Conservation (phyloP, 2,888 invertebrate species). For the Drosophila histrio region DNA sequence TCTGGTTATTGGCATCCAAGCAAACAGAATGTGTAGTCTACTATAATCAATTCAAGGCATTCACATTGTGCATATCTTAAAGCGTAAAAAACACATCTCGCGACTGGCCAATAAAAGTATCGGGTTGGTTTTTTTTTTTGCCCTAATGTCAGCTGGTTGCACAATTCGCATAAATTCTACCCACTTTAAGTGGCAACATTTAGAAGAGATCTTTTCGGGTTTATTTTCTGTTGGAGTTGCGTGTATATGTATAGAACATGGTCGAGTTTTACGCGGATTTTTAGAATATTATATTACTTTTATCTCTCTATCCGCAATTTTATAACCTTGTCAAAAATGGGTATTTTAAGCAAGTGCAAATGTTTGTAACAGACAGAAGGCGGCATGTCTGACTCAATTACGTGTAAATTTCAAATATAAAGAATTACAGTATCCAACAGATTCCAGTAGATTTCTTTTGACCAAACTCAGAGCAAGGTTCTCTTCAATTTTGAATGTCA, state of each 20-base stretch:
- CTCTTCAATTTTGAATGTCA: too few species aligned
- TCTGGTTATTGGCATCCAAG: conserved; percentile 46
- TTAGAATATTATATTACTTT: neutral
- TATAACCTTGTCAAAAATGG: too few species aligned
- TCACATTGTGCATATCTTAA: conserved; percentile 40
- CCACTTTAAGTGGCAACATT: neutral
- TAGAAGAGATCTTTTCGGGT: neutral
- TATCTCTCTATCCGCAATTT: neutral
- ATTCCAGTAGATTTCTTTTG: too few species aligned
- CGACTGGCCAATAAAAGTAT: conserved; percentile 36
- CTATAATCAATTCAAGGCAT: conserved; percentile 50
- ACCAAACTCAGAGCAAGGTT: too few species aligned
- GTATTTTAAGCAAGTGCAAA: neutral
- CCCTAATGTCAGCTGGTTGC: neutral
- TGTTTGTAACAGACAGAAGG: too few species aligned
- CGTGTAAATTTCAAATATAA: too few species aligned
- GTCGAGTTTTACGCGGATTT: neutral
- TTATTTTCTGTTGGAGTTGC: neutral
- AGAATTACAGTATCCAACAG: too few species aligned
- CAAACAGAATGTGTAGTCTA: conserved; percentile 23
- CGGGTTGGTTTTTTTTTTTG: conserved; percentile 12
- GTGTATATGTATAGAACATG: neutral
- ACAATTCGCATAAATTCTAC: conserved; percentile 11
- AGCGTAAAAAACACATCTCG: conserved; percentile 10
- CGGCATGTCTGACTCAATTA: too few species aligned